Evolutionary conservation across 2,888 invertebrate species (phyloP), one percentile per base, ranked within the genome.

Genomic region (Hartigia nigra): DNA sequence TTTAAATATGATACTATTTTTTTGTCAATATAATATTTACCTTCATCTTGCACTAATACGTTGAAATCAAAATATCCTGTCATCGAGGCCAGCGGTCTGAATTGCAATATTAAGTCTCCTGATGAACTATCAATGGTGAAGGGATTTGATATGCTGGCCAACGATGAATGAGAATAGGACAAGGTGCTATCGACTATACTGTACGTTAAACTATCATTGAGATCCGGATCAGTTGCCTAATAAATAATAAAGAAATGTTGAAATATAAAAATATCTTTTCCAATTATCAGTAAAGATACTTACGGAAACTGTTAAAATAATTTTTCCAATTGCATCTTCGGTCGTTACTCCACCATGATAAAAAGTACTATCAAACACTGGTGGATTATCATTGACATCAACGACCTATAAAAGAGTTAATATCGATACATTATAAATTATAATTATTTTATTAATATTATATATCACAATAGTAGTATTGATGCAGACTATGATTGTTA

Each of bases 1-100:
- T 23, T 2, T 14, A 31, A 75, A 31, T 74, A 31, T 31, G n/a
- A 55, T 23, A 9, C 23, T 55, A 55, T 23, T 55, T 23, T 55
- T 23, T 55, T 14, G 23, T 55, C 55, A 9, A 23, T 55, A 55
- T 55, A 23, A 23, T 55, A 80, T 82, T 85, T 89, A 93, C 93
- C 92, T 80, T 92, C 84, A 85, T 95, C 95, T 4, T 89, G 89
- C 11, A 94, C 95, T 1, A 89, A 82, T 12, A 94, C 92, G 69
- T 92, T 83, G 83, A 95, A 95, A 83, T 92, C 92, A 86, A 95
- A 94, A 92, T 93, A 94, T 79, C 95, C 95, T 36, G 92, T 92
- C 94, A 95, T 94, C 77, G 92, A 91, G 12, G 90, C 88, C 1
- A 92, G 92, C 3, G 94, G 93, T 82, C 92, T 91, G 76, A 94